Conservation (phyloP, 2,797 vertebrate species). For the Crax fasciolata region DNA sequence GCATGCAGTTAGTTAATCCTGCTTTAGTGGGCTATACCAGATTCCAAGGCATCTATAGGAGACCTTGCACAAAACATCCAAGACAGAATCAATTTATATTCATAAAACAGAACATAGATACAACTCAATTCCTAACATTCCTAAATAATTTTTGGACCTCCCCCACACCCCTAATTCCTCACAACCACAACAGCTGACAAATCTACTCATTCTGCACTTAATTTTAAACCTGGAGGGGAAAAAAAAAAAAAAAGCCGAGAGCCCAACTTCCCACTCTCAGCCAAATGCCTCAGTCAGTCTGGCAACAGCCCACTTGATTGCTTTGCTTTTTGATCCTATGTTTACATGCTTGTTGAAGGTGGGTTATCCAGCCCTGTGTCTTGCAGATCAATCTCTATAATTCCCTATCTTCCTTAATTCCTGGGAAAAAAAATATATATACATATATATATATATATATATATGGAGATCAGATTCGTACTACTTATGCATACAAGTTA, state of each 20-base stretch:
- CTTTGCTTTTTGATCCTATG: background rate
- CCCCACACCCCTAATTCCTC: no score
- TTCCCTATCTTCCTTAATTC: background rate
- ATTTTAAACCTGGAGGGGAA: background rate
- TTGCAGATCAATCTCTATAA: background rate
- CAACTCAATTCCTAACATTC: background rate
- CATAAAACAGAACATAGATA: background rate
- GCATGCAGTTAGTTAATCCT: background rate
- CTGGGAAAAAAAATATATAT: background rate
- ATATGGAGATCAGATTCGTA: background rate
- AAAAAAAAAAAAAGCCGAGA: background rate
- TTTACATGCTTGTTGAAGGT: background rate
- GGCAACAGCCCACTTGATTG: background rate
- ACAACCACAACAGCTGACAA: background rate
- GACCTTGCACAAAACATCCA: background rate
- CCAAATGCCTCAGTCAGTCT: background rate
- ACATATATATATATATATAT: no score
- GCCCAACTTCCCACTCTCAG: background rate
- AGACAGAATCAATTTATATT: background rate
- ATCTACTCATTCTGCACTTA: background rate
- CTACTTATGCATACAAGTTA: background rate
- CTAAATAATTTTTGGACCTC: background rate
- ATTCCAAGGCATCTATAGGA: background rate
- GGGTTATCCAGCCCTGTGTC: background rate
- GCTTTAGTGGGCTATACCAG: background rate